A percentile compares a stretch with the other conserved stretches of the same genome.
These are phyloP conservation scores for Gandaritis pyraliata DNA, from an alignment of 2,888 invertebrate species.

Conservation along the genomic window DNA sequence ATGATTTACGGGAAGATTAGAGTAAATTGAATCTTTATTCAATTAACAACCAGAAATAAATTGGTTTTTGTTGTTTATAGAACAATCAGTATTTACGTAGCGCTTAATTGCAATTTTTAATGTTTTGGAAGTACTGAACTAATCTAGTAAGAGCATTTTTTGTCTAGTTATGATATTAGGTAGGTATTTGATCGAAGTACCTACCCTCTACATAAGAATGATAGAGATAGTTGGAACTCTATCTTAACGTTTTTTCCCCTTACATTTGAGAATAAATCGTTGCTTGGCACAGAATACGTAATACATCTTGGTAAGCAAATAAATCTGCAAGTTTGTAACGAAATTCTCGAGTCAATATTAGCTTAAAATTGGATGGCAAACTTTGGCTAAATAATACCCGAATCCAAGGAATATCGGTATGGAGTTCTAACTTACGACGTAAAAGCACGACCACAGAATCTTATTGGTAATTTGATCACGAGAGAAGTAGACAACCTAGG, in stretches of 20 bases:
- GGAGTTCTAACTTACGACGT: neutral
- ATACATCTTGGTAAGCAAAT: neutral
- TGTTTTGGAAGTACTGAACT: neutral
- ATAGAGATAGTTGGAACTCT: too few species aligned
- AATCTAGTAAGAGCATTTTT: neutral
- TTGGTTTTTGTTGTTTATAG: conserved; percentile 16
- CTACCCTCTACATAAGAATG: too few species aligned
- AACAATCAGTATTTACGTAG: conserved; percentile 2
- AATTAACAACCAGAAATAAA: conserved; percentile 19
- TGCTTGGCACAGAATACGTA: too few species aligned
- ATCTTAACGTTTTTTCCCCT: too few species aligned
- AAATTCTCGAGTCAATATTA: conserved; percentile 4
- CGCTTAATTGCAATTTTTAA: neutral
- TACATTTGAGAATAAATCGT: too few species aligned
- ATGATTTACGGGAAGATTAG: conserved; percentile 21
- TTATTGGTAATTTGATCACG: neutral
- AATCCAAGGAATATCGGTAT: neutral
- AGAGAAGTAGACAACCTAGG: too few species aligned
- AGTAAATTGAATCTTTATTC: conserved; percentile 29
- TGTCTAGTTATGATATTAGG: too few species aligned
- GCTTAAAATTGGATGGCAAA: conserved; percentile 13
- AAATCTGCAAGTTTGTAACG: conserved; percentile 1
- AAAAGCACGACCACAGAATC: neutral
- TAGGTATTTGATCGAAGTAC: too few species aligned
- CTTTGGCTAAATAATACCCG: conserved; percentile 2